Evolutionary conservation across 2,797 vertebrate species (phyloP), one percentile per base, ranked within the genome.

Genomic region (Lagocephalus sceleratus): DNA sequence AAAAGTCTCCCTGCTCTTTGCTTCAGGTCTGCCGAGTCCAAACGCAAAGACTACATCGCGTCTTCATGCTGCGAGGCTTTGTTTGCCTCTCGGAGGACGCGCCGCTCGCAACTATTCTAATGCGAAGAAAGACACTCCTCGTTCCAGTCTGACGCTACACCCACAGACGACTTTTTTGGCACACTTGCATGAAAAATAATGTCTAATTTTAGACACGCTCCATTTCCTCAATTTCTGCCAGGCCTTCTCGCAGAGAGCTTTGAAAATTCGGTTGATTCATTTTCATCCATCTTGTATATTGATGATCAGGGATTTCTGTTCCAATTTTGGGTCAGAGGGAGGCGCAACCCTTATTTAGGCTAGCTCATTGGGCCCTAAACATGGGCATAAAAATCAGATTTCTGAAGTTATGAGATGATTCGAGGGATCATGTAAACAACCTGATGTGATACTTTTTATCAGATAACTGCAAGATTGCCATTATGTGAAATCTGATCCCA

Each of bases 1-100:
- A 47, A 51, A 58, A 45, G 44, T 35, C 23, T 16, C 10, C 4
- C 26, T 20, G 44, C 45, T 35, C 51, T 58, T 41, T 57, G 59
- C 61, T 49, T 49, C 20, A 21, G 3, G n/a, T 56, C 47, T 20
- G 10, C n/a, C 10, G 52, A 45, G 51, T 40, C 22, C 57, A 54
- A 54, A 46, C 41, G 32, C 2, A 19, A 44, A 52, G 25, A 60
- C 51, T 11, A 47, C 32, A 56, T 39, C 19, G n/a, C 47, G 23
- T 51, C 38, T 20, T 35, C 23, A 48, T 2, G 21, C 49, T 50
- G 44, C 8, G 40, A 50, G 20, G 9, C 20, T 43, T 22, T 25
- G 54, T 47, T 35, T 32, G 35, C 11, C 17, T 58, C 6, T 43
- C 26, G 7, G 3, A 47, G 48, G 44, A 53, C 20, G 12, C 19